Conservation (phyloP, 64 coral and sea anemone species). For the Porites lutea region DNA sequence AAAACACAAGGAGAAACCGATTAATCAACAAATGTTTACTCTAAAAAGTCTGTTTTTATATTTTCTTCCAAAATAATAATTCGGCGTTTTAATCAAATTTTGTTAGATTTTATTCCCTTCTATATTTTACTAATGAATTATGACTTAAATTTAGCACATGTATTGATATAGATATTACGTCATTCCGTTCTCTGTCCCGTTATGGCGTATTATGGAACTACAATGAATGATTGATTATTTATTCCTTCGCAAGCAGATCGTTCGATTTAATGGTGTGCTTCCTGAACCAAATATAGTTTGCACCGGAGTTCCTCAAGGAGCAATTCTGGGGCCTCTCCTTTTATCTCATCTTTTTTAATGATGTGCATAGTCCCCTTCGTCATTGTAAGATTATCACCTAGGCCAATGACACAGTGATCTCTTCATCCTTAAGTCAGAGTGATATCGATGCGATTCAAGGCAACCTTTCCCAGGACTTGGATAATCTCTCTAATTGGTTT, state of each 20-base stretch:
- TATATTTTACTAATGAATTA: no score
- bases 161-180: constrained; percentile 56
- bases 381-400: constrained; percentile 62
- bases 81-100: no score
- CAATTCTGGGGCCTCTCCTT: constrained; percentile 63
- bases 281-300: constrained; percentile 51
- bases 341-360: constrained; percentile 67
- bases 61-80: no score
- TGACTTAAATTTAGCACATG: no score
- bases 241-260: constrained; percentile 59
- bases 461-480: constrained; percentile 48
- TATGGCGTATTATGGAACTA: constrained; percentile 48
- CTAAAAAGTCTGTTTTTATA: no score
- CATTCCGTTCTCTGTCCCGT: constrained; percentile 45
- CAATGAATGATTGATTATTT: constrained; percentile 71
- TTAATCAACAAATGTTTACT: no score
- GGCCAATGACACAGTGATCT: constrained; percentile 70
- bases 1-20: no score
- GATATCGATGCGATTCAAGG: constrained; percentile 46
- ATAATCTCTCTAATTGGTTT: constrained; percentile 67
- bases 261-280: constrained; percentile 55
- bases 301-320: constrained; percentile 62
- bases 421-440: constrained; percentile 75
- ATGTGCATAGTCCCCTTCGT: constrained; percentile 66
- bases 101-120: no score